phyloP scores from a whole-genome alignment of 2,888 invertebrate genomes.

The Drosophila helvetica region DNA sequence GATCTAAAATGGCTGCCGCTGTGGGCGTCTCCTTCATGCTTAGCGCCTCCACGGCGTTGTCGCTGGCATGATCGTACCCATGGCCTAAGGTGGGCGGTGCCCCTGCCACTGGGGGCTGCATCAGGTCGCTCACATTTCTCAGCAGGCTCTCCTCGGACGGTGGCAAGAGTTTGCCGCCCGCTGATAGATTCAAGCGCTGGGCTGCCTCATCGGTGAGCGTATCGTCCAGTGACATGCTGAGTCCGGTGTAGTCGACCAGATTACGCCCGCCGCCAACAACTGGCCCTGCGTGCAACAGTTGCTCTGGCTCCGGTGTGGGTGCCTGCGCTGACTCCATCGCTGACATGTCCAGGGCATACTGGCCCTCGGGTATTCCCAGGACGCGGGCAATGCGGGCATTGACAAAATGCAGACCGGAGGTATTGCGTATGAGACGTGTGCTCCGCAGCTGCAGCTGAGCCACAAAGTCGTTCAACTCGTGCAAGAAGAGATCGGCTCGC shows the following conservation, averaged over 20 bases:
- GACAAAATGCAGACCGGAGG: constrained; percentile 82
- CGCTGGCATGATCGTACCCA: constrained; percentile 82
- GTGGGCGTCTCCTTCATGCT: constrained; percentile 80
- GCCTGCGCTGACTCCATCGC: constrained; percentile 80
- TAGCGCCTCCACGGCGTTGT: constrained; percentile 83
- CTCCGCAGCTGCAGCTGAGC: constrained; percentile 81
- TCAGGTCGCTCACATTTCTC: constrained; percentile 82
- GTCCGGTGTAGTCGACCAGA: constrained; percentile 80
- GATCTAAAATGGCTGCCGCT: constrained; percentile 75
- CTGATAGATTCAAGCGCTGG: constrained; percentile 82
- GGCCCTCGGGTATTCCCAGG: constrained; percentile 83
- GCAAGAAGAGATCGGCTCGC: constrained; percentile 81
- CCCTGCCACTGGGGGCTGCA: constrained; percentile 70
- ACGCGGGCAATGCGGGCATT: constrained; percentile 79
- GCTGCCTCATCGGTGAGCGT: constrained; percentile 83
- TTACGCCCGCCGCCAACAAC: constrained; percentile 54
- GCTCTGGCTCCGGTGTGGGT: constrained; percentile 65
- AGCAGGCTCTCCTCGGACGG: constrained; percentile 83
- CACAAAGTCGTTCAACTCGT: constrained; percentile 82
- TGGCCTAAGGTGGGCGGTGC: constrained; percentile 51
- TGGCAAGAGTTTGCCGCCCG: constrained; percentile 81
- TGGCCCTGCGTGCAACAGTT: constrained; percentile 40
- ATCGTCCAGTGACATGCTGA: constrained; percentile 83
- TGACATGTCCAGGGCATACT: constrained; percentile 81
- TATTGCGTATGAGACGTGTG: constrained; percentile 81